Base-by-base conservation (phyloP, 2,888 invertebrate genomes). In the Eupithecia dodoneata region DNA sequence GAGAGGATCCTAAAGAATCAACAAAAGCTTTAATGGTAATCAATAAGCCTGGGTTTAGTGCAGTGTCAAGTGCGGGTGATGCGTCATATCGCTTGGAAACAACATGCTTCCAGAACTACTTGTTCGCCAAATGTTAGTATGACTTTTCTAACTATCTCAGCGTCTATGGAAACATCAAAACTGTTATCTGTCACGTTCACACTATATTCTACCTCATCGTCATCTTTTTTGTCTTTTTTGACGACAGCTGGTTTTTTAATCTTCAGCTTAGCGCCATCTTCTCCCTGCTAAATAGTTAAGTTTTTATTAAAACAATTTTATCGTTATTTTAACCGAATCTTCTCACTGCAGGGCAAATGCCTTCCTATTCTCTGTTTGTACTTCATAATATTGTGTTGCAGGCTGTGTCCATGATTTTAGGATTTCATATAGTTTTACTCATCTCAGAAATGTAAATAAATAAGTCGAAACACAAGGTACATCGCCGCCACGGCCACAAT, bases 241-340 rank as follows among this genome's bases (percentile, higher is more conserved):
- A 90, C 90, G 67, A 94, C 92, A 78, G 93, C 94, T 74, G 94
- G 92, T 85, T 93, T 95, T 92, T 95, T 95, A 85, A 95, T 89
- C 85, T 95, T 95, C 83, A 95, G 94, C 83, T 92, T 84, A 82
- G 95, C 95, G 80, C 93, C 91, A 83, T 94, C 94, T 77, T 93
- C 84, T 84, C 94, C 95, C 89, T 93, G 93, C 95, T 95, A 78
- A 72, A 74, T 66, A 71, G 69, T 41, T 45, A 18, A 5, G 52
- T 45, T n/a, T 30, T 6, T 4, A 70, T 73, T 67, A 69, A 72
- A 52, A 71, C n/a, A 70, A 45, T n/a, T 15, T 69, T 4, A 15
- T 66, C 12, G 10, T 63, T 30, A 30, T 63, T 63, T 63, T 4
- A 63, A 4, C 12, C 59, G 2, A 59, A 59, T 9, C 18, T 9